These are phyloP conservation scores for Drymonia ruficornis DNA, from an alignment of 2,888 invertebrate genomes.

Conservation along the genomic window DNA sequence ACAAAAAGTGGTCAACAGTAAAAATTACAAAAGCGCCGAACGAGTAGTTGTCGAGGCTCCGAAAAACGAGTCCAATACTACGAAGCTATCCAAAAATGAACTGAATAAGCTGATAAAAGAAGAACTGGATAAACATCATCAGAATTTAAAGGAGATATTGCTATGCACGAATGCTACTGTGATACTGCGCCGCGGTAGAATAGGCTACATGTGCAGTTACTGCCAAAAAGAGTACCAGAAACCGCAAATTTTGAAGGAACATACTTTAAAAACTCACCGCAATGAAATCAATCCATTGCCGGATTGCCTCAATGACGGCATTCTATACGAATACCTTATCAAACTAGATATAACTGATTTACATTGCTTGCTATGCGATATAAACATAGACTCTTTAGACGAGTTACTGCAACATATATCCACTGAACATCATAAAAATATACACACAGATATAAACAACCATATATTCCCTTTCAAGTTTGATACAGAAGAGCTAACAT, in stretches of 20 bases:
- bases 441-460: constrained; percentile 3
- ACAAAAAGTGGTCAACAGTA: constrained; percentile 3
- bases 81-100: background rate
- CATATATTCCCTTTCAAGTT: constrained; percentile 8
- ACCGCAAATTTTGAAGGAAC: constrained; percentile 24
- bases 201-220: constrained; percentile 30
- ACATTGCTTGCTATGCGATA: constrained; percentile 16
- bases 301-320: background rate
- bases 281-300: constrained; percentile 10
- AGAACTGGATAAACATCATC: constrained; percentile 13
- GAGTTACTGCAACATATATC: constrained; percentile 18
- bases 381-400: constrained; percentile 8
- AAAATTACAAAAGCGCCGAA: too few relatives aligned
- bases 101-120: background rate
- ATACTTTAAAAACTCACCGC: constrained; percentile 27
- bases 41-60: background rate
- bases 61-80: background rate
- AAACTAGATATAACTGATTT: constrained; percentile 25
- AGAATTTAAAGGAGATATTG: constrained; percentile 17
- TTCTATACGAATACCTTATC: constrained; percentile 13
- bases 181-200: constrained; percentile 17
- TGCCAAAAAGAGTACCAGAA: constrained; percentile 20
- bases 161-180: constrained; percentile 31
- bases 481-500: background rate
- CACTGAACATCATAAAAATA: constrained; percentile 16